phyloP scores from a whole-genome alignment of 2,888 invertebrate genomes.

The Thalpophila matura region DNA sequence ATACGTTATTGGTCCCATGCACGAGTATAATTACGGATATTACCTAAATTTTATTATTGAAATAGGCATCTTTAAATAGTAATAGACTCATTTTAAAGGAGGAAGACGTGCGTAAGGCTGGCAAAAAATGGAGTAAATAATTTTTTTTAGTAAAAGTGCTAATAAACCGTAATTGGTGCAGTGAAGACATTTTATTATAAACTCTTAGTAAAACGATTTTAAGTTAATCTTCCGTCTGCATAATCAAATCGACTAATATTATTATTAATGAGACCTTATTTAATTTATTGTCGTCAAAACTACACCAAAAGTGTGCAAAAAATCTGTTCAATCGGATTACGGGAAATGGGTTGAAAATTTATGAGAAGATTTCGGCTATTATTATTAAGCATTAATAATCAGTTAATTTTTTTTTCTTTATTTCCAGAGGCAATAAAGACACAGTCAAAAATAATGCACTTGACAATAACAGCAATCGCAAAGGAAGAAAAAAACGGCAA shows the following conservation, averaged over 20 bases:
- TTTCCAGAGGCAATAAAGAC: not conserved
- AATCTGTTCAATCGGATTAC: too few relatives aligned
- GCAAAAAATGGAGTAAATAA: conserved; percentile 7
- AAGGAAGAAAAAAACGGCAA: conserved; percentile 16
- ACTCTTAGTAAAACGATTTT: too few relatives aligned
- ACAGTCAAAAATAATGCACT: not conserved
- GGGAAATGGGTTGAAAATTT: too few relatives aligned
- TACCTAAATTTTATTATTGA: not conserved
- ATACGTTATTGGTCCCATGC: not conserved
- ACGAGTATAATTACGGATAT: conserved; percentile 1
- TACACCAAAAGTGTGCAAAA: not conserved
- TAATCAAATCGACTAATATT: too few relatives aligned
- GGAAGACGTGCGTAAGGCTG: not conserved
- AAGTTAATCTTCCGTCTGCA: too few relatives aligned
- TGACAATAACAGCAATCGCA: not conserved
- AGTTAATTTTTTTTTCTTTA: not conserved
- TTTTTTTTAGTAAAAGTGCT: too few relatives aligned
- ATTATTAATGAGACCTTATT: too few relatives aligned
- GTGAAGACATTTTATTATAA: too few relatives aligned
- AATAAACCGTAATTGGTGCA: too few relatives aligned
- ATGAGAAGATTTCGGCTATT: too few relatives aligned
- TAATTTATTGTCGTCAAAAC: too few relatives aligned
- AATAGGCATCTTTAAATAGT: not conserved
- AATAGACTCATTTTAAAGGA: not conserved
- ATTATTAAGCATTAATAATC: not conserved